Conservation (phyloP, 2,888 invertebrate species). For the Uropetala carovei region DNA sequence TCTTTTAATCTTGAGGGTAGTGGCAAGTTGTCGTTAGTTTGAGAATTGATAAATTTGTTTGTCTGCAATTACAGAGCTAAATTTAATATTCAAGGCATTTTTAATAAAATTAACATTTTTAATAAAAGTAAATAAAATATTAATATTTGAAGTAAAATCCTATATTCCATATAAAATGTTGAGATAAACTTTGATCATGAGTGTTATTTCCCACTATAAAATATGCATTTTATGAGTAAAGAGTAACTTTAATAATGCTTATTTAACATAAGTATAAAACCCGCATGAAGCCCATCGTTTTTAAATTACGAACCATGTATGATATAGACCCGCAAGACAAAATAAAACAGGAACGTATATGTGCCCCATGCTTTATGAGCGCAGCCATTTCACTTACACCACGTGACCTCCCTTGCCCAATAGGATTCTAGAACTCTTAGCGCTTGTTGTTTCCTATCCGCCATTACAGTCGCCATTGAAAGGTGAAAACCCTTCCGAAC, state of each 20-base stretch:
- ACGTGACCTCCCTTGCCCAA: constrained; percentile 72
- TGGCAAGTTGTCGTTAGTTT: neutral
- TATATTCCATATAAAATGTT: neutral
- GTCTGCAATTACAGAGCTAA: neutral
- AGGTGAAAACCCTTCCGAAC: constrained; percentile 89
- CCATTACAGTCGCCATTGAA: constrained; percentile 96
- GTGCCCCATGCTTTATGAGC: constrained; percentile 78
- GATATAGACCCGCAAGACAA: neutral
- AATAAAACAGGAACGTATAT: constrained; percentile 68
- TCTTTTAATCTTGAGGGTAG: neutral
- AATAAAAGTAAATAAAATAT: neutral
- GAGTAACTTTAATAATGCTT: neutral
- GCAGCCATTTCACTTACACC: constrained; percentile 78
- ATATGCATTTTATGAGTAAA: constrained; percentile 25
- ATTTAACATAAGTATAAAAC: neutral
- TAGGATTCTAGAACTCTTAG: constrained; percentile 74
- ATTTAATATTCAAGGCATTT: neutral
- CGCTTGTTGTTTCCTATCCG: constrained; percentile 90
- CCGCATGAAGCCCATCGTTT: neutral
- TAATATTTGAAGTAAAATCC: neutral
- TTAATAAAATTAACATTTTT: neutral
- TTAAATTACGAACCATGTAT: constrained; percentile 18
- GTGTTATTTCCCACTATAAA: neutral
- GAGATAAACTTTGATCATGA: neutral
- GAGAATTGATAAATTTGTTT: neutral